Evolutionary conservation across 2,113 vertebrate genomes (phyloP).

Genomic region (Myodes glareolus): DNA sequence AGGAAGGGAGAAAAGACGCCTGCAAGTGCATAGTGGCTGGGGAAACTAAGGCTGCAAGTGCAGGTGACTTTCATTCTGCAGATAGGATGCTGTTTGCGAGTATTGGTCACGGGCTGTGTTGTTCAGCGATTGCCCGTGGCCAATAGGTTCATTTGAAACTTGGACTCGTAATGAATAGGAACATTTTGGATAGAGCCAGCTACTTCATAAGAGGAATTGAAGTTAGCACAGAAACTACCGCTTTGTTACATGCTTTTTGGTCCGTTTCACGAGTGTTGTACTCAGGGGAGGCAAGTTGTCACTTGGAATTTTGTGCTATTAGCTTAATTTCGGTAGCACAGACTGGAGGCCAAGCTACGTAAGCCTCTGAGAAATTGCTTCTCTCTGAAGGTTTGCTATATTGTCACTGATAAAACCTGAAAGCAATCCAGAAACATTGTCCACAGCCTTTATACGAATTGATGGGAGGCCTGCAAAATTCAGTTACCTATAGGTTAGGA

Average conservation of each 20-base stretch:
- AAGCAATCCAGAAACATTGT: background rate
- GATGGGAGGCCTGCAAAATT: background rate
- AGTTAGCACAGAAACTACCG: background rate
- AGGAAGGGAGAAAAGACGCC: background rate
- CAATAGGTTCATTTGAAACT: background rate
- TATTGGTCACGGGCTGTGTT: background rate
- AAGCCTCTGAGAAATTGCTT: conserved; percentile 44
- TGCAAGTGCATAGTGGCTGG: background rate
- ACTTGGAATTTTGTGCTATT: conserved; percentile 49
- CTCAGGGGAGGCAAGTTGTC: conserved; percentile 20
- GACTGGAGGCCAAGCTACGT: conserved; percentile 54
- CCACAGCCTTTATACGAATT: conserved; percentile 11
- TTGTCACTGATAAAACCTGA: conserved; percentile 31
- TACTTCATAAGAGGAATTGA: background rate
- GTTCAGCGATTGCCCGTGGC: background rate
- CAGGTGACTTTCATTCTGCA: background rate
- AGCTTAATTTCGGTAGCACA: conserved; percentile 14
- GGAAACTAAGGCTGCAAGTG: conserved; percentile 50
- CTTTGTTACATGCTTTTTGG: background rate
- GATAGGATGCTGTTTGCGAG: background rate
- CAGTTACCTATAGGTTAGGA: conserved; percentile 4
- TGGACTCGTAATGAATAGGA: background rate
- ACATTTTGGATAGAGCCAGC: background rate
- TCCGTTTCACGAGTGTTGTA: conserved; percentile 26
- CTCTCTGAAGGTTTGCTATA: background rate